Conservation (phyloP, 2,888 invertebrate species). For the Tuta absoluta region DNA sequence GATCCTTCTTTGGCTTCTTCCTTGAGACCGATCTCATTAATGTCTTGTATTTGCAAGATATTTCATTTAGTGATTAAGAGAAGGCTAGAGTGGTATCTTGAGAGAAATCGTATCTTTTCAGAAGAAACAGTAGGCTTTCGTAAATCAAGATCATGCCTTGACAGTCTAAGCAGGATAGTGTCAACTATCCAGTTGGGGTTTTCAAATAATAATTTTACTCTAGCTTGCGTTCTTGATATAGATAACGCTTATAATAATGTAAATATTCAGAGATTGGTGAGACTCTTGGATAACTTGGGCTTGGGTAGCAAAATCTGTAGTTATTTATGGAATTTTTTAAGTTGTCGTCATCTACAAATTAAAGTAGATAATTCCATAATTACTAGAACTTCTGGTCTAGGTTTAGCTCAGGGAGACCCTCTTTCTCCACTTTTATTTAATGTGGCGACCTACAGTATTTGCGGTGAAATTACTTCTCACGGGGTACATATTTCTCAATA, state of each 20-base stretch:
- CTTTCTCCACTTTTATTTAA: too few relatives aligned
- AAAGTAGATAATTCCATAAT: too few relatives aligned
- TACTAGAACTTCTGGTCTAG: too few relatives aligned
- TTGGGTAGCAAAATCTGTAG: background rate
- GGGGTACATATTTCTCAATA: too few relatives aligned
- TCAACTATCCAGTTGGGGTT: background rate
- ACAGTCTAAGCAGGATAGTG: background rate
- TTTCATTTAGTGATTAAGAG: too few relatives aligned
- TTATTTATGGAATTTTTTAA: too few relatives aligned
- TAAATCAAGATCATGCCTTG: background rate
- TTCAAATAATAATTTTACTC: background rate
- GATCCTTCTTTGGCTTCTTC: slow-evolving; percentile 7
- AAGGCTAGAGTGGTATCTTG: slow-evolving; percentile 15
- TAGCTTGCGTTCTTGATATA: background rate
- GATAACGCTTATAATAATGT: slow-evolving; percentile 4
- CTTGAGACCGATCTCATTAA: slow-evolving; percentile 25
- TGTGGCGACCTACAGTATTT: too few relatives aligned
- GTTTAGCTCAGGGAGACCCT: too few relatives aligned
- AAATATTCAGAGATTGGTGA: background rate
- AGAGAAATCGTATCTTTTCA: slow-evolving; percentile 7
- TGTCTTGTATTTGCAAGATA: background rate
- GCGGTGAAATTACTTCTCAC: too few relatives aligned
- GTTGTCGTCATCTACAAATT: too few relatives aligned
- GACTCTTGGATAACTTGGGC: background rate
- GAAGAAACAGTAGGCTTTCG: slow-evolving; percentile 9